Base-by-base conservation (phyloP, 1,140 invertebrate species). In the Phthorimaea operculella region DNA sequence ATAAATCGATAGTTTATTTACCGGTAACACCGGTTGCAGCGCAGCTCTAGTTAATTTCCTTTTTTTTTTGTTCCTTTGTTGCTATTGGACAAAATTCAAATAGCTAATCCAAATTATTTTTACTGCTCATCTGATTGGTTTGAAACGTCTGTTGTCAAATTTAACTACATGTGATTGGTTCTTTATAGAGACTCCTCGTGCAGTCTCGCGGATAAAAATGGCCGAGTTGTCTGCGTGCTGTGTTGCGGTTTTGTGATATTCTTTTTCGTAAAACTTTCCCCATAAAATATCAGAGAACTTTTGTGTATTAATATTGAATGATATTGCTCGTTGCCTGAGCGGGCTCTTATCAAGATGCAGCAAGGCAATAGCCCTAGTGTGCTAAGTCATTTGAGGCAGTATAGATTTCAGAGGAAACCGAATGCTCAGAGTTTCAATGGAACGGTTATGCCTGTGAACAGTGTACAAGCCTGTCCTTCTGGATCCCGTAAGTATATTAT, bases 351-450 rank as follows among this genome's bases (percentile, higher is more conserved):
- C 50, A 79, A 72, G 60, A 84, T 84, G 81, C 82, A 79, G 51
- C 75, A 81, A 62, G 73, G 77, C 65, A 80, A 75, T 68, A 83
- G 76, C 58, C 79, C 83, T 52, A 86, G 77, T 66, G 72, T 79
- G 62, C 71, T 86, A 62, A 85, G 80, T 79, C 83, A 83, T 68
- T 70, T 86, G 60, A 79, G 85, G 66, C 83, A 85, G 63, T 86
- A 86, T 59, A 81, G 85, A 59, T 86, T 86, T 74, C 82, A 84
- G 64, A 80, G 70, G 57, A 83, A 79, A 76, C 77, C 81, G 51
- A 82, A 67, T 59, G 63, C 68, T 59, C 57, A 66, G 65, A 74
- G 72, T 39, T 61, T 74, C 15, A 76, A 67, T 59, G 65, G 65
- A 58, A 62, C 74, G n/a, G 66, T 77, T 45, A 79, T 72, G 21